Conservation (phyloP, 2,888 invertebrate species). For the Pristionchus fissidentatus region DNA sequence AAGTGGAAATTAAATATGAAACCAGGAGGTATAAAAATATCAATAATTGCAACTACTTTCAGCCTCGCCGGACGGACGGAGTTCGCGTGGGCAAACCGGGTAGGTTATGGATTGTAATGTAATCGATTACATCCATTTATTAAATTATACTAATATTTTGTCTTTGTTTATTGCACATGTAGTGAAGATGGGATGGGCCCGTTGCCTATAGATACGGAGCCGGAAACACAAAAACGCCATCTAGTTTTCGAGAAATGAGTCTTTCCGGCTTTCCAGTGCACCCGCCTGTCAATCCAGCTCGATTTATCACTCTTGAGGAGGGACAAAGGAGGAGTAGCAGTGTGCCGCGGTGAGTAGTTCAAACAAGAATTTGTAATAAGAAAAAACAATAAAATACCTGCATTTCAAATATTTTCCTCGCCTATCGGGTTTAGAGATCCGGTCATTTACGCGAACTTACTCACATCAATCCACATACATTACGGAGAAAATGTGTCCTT, state of each 20-base stretch:
- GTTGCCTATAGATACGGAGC: not conserved
- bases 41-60: not conserved
- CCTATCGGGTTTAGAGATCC: too few species aligned
- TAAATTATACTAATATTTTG: not conserved
- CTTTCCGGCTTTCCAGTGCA: conserved; percentile 25
- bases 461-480: too few species aligned
- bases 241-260: too few species aligned
- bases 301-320: not conserved
- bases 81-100: conserved; percentile 28
- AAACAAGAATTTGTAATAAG: not conserved
- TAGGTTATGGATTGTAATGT: not conserved
- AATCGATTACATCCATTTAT: not conserved
- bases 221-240: not conserved
- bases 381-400: not conserved
- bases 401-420: too few species aligned
- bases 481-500: too few species aligned
- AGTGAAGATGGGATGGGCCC: too few species aligned
- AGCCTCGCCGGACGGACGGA: not conserved
- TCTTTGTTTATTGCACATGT: too few species aligned
- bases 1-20: too few species aligned
- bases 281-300: conserved; percentile 23
- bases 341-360: not conserved
- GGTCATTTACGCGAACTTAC: too few species aligned
- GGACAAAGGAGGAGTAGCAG: conserved; percentile 8
- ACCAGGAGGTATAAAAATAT: not conserved